phyloP scores from a whole-genome alignment of 2,797 vertebrate genomes.

The Myripristis murdjan region DNA sequence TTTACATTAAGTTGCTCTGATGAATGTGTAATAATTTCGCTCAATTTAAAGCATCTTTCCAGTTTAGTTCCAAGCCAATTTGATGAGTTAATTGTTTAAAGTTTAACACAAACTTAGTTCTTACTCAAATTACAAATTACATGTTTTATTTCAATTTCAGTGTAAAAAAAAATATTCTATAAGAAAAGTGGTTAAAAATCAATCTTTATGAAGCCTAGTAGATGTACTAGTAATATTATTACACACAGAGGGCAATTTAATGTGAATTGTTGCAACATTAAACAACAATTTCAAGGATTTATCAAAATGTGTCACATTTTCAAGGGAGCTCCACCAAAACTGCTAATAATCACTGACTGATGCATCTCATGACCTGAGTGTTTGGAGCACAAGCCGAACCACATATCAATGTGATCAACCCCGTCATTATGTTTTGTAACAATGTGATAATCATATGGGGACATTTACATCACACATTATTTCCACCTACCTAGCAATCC shows the following conservation, averaged over 20 bases:
- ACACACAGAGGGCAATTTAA: slow-evolving; percentile 79
- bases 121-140: slow-evolving; percentile 4
- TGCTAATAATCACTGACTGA: slow-evolving; percentile 5
- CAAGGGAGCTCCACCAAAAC: slow-evolving; percentile 82
- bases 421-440: neutral
- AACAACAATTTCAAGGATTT: slow-evolving; percentile 81
- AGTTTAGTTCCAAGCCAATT: neutral
- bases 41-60: slow-evolving; percentile 12
- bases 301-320: slow-evolving; percentile 76
- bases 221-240: slow-evolving; percentile 31
- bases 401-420: neutral
- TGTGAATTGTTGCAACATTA: slow-evolving; percentile 79
- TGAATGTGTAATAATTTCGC: slow-evolving; percentile 38
- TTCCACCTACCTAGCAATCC: neutral
- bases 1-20: slow-evolving; percentile 80
- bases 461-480: neutral
- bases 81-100: slow-evolving; percentile 20
- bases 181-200: neutral
- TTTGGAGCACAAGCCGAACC: neutral
- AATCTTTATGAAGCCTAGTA: neutral
- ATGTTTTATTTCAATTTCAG: neutral
- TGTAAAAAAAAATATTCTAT: neutral
- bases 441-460: neutral
- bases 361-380: neutral
- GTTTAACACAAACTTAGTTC: neutral